phyloP scores from a whole-genome alignment of 2,888 invertebrate species.

The Lasioglossum pauxillum region DNA sequence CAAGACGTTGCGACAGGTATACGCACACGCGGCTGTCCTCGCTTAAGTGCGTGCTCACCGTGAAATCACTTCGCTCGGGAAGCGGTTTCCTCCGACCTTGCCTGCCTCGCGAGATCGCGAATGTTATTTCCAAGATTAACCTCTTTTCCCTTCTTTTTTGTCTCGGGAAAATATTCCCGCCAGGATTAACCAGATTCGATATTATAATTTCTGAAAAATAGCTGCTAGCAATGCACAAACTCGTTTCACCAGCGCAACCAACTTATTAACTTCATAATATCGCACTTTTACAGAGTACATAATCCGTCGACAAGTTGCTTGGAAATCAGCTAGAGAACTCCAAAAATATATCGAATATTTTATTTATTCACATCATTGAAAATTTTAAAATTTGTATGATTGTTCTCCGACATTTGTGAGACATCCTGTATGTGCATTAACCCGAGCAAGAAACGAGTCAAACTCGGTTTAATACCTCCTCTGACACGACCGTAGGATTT shows the following conservation, averaged over 20 bases:
- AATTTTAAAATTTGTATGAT: too few species aligned
- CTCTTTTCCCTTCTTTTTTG: background rate
- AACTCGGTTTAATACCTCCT: background rate
- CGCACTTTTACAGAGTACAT: background rate
- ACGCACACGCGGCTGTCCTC: slow-evolving; percentile 28
- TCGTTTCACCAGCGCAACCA: background rate
- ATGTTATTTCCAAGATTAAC: background rate
- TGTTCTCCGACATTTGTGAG: too few species aligned
- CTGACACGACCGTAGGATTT: background rate
- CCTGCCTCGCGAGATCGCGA: background rate
- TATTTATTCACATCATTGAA: background rate
- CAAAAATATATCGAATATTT: background rate
- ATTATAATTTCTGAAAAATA: background rate
- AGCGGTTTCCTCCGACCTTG: slow-evolving; percentile 24
- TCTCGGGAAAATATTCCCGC: background rate
- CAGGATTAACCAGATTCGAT: background rate
- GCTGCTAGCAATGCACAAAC: background rate
- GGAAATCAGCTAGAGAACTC: background rate
- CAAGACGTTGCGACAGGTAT: slow-evolving; percentile 53
- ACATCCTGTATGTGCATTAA: too few species aligned
- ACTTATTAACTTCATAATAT: background rate
- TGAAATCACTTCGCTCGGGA: slow-evolving; percentile 29
- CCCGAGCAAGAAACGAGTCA: too few species aligned
- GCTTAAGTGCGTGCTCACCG: slow-evolving; percentile 30
- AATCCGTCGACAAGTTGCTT: background rate